These are phyloP conservation scores for Thelaira solivaga DNA, from an alignment of 2,888 invertebrate species.

Conservation along the genomic window DNA sequence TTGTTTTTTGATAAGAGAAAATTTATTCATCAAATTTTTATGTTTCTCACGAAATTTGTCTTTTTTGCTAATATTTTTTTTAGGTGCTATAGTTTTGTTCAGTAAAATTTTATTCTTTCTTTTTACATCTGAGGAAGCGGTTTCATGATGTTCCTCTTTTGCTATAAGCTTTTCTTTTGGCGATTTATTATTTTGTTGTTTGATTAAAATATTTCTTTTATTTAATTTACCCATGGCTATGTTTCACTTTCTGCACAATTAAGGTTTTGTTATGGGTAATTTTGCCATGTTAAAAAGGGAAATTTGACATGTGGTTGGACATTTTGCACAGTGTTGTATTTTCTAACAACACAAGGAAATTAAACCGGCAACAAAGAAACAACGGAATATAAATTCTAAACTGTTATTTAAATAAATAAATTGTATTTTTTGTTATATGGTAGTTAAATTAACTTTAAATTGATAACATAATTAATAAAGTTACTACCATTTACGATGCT, in stretches of 20 bases:
- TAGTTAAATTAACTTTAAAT: no score
- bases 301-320: slow-evolving; percentile 20
- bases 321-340: not conserved
- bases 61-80: slow-evolving; percentile 70
- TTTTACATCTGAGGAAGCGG: not conserved
- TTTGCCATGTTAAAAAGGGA: not conserved
- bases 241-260: not conserved
- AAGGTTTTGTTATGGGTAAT: slow-evolving; percentile 28
- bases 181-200: not conserved
- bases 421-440: no score
- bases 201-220: slow-evolving; percentile 33
- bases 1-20: slow-evolving; percentile 68
- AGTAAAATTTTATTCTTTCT: slow-evolving; percentile 64
- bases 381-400: no score
- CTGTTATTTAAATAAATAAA: no score
- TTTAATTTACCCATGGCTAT: slow-evolving; percentile 53
- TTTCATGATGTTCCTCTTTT: slow-evolving; percentile 18
- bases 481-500: no score
- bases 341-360: not conserved
- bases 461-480: no score
- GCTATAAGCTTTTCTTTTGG: slow-evolving; percentile 15
- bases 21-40: slow-evolving; percentile 71
- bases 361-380: no score
- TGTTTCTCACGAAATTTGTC: slow-evolving; percentile 72
- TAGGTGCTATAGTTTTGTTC: slow-evolving; percentile 68